A percentile compares a stretch with the other conserved stretches of the same genome.
Conservation (phyloP, 1,140 invertebrate genomes). For the Penaeus indicus region DNA sequence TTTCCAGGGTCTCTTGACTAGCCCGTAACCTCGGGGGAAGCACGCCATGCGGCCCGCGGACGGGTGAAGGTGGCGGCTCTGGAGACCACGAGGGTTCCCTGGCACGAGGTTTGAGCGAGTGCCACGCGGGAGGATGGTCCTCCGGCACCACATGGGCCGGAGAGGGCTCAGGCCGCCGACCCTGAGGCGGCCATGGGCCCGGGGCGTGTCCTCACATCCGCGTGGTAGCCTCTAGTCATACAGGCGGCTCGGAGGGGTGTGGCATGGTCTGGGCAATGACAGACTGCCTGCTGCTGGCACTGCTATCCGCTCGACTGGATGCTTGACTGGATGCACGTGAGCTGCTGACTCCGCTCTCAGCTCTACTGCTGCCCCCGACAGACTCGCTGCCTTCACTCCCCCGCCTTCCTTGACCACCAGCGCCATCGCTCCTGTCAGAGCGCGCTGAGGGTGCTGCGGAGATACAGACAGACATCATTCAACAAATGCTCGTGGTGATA, state of each 20-base stretch:
- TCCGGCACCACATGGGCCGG: slow-evolving; percentile 60
- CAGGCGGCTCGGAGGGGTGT: slow-evolving; percentile 64
- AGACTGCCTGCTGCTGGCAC: slow-evolving; percentile 62
- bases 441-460: slow-evolving; percentile 61
- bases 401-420: slow-evolving; percentile 58
- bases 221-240: slow-evolving; percentile 67
- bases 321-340: slow-evolving; percentile 64
- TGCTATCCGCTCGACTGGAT: slow-evolving; percentile 59
- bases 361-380: slow-evolving; percentile 64
- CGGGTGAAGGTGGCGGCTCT: slow-evolving; percentile 64
- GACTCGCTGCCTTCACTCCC: slow-evolving; percentile 65
- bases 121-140: slow-evolving; percentile 62
- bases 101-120: slow-evolving; percentile 50
- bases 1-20: slow-evolving; percentile 64
- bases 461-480: neutral
- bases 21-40: slow-evolving; percentile 60
- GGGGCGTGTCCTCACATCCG: slow-evolving; percentile 67
- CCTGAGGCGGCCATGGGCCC: slow-evolving; percentile 65
- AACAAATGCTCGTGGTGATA: too few species aligned
- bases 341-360: slow-evolving; percentile 66
- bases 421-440: slow-evolving; percentile 65
- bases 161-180: slow-evolving; percentile 65
- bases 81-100: slow-evolving; percentile 65
- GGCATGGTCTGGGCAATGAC: slow-evolving; percentile 65
- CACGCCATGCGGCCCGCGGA: slow-evolving; percentile 61